Percentiles rank a stretch among this genome's conserved stretches.
These are phyloP conservation scores for Coelopa pilipes DNA, from an alignment of 2,888 invertebrate species.

Conservation along the genomic window DNA sequence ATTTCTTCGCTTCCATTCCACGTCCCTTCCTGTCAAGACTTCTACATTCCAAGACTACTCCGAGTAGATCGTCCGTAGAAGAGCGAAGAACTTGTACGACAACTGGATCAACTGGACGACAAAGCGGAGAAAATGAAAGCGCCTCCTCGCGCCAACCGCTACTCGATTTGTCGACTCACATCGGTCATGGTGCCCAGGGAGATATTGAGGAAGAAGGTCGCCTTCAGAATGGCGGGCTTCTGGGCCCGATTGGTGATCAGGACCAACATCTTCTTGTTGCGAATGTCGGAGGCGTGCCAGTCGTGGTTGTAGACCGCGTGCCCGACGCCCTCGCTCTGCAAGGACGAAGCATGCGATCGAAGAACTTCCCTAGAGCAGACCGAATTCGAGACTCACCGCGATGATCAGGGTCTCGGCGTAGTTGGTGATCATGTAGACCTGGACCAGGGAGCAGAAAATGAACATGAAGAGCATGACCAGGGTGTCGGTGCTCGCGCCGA, in stretches of 20 bases:
- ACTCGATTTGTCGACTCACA: constrained; percentile 47
- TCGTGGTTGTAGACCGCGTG: constrained; percentile 57
- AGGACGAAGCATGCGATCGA: not conserved
- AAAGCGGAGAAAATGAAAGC: constrained; percentile 2
- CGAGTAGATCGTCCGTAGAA: constrained; percentile 59
- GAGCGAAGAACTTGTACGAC: constrained; percentile 62
- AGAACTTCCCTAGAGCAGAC: not conserved
- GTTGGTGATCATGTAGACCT: constrained; percentile 57
- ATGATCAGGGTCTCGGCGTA: constrained; percentile 56
- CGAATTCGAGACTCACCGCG: constrained; percentile 48
- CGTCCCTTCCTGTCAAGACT: not conserved
- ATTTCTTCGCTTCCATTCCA: too few species aligned
- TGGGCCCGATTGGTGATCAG: constrained; percentile 58
- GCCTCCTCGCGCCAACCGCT: too few species aligned
- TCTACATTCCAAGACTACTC: too few species aligned
- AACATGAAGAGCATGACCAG: constrained; percentile 55
- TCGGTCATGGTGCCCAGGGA: constrained; percentile 56
- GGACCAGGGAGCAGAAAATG: constrained; percentile 56
- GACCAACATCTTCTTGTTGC: constrained; percentile 56
- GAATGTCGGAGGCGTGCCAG: constrained; percentile 52
- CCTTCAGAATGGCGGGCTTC: constrained; percentile 53
- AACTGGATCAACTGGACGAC: constrained; percentile 57
- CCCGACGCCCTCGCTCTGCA: constrained; percentile 56
- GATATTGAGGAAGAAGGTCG: constrained; percentile 55
- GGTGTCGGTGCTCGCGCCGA: constrained; percentile 51